Evolutionary conservation across 2,113 vertebrate genomes (phyloP).

Genomic region (Menura novaehollandiae): DNA sequence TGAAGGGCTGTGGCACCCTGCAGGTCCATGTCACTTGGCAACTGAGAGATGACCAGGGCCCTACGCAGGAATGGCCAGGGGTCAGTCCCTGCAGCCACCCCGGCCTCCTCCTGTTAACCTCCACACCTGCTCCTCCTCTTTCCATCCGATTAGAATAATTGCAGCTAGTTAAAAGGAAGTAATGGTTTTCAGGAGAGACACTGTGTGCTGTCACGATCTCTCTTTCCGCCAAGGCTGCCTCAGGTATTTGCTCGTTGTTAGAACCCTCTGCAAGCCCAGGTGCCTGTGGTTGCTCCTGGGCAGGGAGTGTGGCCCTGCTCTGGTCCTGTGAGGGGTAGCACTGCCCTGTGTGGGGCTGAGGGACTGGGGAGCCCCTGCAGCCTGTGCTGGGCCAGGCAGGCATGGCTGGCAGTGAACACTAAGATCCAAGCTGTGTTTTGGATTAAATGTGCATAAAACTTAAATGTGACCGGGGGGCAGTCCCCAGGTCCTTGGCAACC

Average conservation of each 20-base stretch:
- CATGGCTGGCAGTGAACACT: fast-evolving
- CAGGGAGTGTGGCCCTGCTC: fast-evolving
- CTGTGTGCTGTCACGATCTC: background rate
- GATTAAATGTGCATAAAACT: background rate
- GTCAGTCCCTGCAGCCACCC: background rate
- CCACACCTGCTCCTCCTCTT: background rate
- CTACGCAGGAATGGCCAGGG: fast-evolving
- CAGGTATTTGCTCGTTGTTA: background rate
- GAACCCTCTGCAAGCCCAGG: background rate
- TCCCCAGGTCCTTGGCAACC: background rate
- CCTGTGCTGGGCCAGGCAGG: background rate
- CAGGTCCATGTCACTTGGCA: fast-evolving
- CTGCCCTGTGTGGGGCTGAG: background rate
- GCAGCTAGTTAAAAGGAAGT: background rate
- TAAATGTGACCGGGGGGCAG: background rate
- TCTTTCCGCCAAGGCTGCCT: background rate
- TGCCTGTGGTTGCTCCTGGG: fast-evolving
- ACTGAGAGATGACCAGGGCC: background rate
- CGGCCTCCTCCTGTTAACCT: background rate
- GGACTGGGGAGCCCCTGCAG: background rate
- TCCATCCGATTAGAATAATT: background rate
- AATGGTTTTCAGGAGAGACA: background rate
- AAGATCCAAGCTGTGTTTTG: background rate
- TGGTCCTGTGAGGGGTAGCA: background rate
- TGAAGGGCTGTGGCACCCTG: fast-evolving